Evolutionary conservation across 2,797 vertebrate genomes (phyloP).

Genomic region (Agapornis canus): DNA sequence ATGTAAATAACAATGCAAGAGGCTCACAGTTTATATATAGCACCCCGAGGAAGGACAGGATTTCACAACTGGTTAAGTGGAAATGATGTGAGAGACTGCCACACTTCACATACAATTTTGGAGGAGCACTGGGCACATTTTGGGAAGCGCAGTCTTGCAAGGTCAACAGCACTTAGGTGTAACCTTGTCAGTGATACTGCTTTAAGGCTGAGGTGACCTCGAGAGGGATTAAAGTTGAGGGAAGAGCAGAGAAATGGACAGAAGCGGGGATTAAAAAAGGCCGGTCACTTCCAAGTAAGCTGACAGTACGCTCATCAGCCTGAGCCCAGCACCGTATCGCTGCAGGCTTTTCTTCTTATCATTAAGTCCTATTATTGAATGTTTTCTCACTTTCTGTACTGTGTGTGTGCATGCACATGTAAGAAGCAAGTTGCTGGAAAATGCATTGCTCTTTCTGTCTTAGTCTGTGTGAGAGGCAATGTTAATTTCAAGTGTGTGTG

Average conservation of each 20-base stretch:
- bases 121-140: fast-evolving
- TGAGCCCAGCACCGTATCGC: not conserved
- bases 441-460: not conserved
- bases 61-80: not conserved
- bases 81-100: not conserved
- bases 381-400: not conserved
- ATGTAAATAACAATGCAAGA: not conserved
- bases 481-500: fast-evolving
- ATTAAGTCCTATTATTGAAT: not conserved
- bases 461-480: not conserved
- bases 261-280: not conserved
- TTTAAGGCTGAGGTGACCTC: not conserved
- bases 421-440: not conserved
- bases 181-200: not conserved
- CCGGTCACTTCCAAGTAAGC: not conserved
- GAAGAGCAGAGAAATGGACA: not conserved
- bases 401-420: fast-evolving
- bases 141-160: not conserved
- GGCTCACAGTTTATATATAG: not conserved
- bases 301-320: fast-evolving
- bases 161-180: not conserved
- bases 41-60: not conserved
- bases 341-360: not conserved
- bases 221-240: not conserved
- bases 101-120: not conserved